These are phyloP conservation scores for Neolamprologus hecqui DNA, from an alignment of 2,113 vertebrate genomes.

Conservation along the genomic window DNA sequence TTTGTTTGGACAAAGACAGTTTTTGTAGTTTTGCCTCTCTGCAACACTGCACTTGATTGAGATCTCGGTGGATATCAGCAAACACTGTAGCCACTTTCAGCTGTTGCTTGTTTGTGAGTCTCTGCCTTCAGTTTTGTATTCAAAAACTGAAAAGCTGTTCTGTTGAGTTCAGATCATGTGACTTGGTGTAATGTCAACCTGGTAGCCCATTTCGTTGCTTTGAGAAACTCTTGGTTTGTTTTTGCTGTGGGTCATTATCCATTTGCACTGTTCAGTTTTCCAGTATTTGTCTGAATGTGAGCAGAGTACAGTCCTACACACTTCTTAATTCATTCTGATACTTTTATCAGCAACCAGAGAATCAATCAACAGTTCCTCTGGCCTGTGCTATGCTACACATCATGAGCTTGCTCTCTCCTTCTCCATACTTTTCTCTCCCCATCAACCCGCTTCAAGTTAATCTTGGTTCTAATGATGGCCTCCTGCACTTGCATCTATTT, in stretches of 20 bases:
- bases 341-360: background rate
- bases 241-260: background rate
- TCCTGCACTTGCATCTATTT: background rate
- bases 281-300: background rate
- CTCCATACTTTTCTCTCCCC: background rate
- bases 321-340: background rate
- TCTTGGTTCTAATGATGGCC: background rate
- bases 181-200: background rate
- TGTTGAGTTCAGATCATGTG: background rate
- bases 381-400: background rate
- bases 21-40: background rate
- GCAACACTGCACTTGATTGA: background rate
- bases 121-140: background rate
- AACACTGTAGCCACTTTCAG: background rate
- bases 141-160: background rate
- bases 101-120: background rate
- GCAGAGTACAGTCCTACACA: background rate
- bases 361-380: background rate
- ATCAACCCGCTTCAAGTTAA: background rate
- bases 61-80: background rate
- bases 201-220: background rate
- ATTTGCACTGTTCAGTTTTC: background rate
- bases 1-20: background rate
- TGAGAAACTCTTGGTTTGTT: background rate
- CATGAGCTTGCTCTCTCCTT: background rate